Base-by-base conservation (phyloP, 64 coral and sea anemone genomes). In the Pachyseris speciosa region DNA sequence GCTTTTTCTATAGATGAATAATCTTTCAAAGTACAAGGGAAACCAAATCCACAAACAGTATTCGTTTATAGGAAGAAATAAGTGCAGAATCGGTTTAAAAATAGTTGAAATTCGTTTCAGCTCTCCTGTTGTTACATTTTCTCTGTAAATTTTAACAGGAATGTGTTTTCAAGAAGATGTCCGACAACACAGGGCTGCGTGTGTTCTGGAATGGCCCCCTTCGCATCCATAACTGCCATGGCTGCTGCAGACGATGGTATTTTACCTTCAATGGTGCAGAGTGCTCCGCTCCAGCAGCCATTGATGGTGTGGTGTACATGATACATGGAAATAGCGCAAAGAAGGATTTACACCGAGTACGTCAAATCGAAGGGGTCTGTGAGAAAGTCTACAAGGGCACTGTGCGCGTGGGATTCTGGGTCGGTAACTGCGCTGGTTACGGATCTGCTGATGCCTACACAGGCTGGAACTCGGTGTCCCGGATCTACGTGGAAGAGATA, bases 281-380 rank as follows among this genome's bases (percentile, higher is more conserved):
- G n/a, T n/a, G n/a, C n/a, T n/a, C n/a, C n/a, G n/a, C n/a, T n/a
- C n/a, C n/a, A n/a, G n/a, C n/a, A n/a, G n/a, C n/a, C n/a, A n/a
- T 64, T 29, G 25, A 64, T 17, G 65, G 65, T 2, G 30, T 69
- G 7, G 30, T 69, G 0, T 69, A 69, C 65, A 69, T 69, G 65
- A 0, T 69, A 16, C 9, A 69, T 11, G 0, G 65, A 33, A 33
- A 69, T 36, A 8, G 36, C 1, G 67, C 0, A 13, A 40, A 39
- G 13, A 39, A 39, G 16, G 15, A 70, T 70, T 39, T 70, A 19
- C 33, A 19, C 33, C 67, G 36, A 6, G 67, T 81, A 0, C 77
- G 77, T 13, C 77, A 59, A 57, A 81, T 81, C 30, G 77, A 81
- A 61, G 77, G 77, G 5, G n/a, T 31, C 45, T 55, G 76, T 55